Evolutionary conservation across 2,797 vertebrate species (phyloP), one percentile per base, ranked within the genome.

Genomic region (Urosaurus nigricauda): DNA sequence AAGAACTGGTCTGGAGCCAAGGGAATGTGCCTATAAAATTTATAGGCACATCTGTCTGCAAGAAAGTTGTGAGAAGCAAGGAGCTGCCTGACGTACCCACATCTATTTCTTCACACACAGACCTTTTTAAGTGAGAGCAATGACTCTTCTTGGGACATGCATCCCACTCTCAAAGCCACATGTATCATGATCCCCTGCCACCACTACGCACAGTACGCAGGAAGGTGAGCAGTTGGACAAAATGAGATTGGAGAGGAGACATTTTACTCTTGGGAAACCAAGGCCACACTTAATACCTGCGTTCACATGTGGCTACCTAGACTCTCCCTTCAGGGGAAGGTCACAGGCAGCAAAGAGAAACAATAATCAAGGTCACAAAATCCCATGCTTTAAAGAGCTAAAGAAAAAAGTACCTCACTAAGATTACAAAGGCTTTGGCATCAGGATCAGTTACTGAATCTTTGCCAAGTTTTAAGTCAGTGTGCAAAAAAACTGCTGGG

Each of bases 251-350:
- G 94, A 90, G 93, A 94, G 89, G 83, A 65, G 79, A 53, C 43
- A 84, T 80, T 86, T 92, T 92, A 74, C 81, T 53, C 87, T 91
- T 82, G 90, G 89, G 90, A 92, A 93, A 93, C 90, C 71, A 93
- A 93, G 88, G 75, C 86, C 58, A 84, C 86, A 90, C 89, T 83
- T 94, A 92, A 90, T 91, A 90, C 88, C 80, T 89, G 88, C 84
- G 92, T 92, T 93, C 92, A 87, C 43, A 85, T 74, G 43, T 43
- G 85, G 81, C 74, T 87, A 91, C 92, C 58, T 92, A 91, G 6
- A 32, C 29, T 32, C 74, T 37, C 37, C 26, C 35, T 60, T 47
- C 17, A 14, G n/a, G 7, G 29, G 83, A 79, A 93, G 29, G 0
- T 85, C 85, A 37, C 92, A 90, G 93, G 65, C 84, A 86, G 80